Percentiles rank a stretch among this genome's conserved stretches.
These are phyloP conservation scores for Miltochrista miniata DNA, from an alignment of 2,888 invertebrate genomes.

Conservation along the genomic window DNA sequence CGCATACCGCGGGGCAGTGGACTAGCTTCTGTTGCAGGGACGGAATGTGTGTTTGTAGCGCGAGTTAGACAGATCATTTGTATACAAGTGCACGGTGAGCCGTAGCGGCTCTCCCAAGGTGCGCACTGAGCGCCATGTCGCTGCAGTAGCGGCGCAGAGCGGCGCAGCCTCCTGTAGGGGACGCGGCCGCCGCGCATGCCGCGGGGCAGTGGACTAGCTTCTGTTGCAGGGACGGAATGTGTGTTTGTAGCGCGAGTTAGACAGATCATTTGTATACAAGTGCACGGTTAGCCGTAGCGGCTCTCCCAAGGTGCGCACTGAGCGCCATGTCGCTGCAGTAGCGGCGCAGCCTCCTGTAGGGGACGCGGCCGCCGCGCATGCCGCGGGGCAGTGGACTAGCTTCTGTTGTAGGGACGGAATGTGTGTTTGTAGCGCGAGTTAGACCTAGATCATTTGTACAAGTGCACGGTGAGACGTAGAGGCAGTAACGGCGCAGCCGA, in stretches of 20 bases:
- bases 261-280: too few species aligned
- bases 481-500: slow-evolving; percentile 65
- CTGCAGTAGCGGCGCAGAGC: slow-evolving; percentile 58
- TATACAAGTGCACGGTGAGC: too few species aligned
- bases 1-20: slow-evolving; percentile 38
- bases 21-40: slow-evolving; percentile 64
- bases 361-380: slow-evolving; percentile 49
- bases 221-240: slow-evolving; percentile 32
- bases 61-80: too few species aligned
- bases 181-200: slow-evolving; percentile 50
- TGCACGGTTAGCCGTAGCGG: slow-evolving; percentile 86
- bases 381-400: slow-evolving; percentile 68
- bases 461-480: slow-evolving; percentile 86
- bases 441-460: too few species aligned
- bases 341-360: slow-evolving; percentile 45
- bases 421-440: too few species aligned
- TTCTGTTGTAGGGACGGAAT: slow-evolving; percentile 42
- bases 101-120: slow-evolving; percentile 85
- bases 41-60: too few species aligned
- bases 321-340: slow-evolving; percentile 64
- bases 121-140: slow-evolving; percentile 56
- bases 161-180: slow-evolving; percentile 43
- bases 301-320: slow-evolving; percentile 69
- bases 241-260: too few species aligned
- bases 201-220: slow-evolving; percentile 71